Conservation (phyloP, 1,140 invertebrate genomes). For the Diabrotica undecimpunctata region DNA sequence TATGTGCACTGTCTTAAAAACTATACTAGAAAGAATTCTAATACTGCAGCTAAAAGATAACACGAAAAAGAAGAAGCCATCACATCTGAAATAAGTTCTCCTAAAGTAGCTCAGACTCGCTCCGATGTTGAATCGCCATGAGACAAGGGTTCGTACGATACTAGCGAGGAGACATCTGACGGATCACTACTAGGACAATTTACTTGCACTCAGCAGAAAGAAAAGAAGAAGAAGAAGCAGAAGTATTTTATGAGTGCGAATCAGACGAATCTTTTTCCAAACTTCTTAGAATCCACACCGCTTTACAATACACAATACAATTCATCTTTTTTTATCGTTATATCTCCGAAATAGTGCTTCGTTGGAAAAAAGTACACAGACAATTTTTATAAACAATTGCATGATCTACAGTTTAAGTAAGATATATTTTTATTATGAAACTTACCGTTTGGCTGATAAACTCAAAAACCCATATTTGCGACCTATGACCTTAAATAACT, state of each 20-base stretch:
- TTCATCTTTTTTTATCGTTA: not conserved
- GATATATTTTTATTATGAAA: not conserved
- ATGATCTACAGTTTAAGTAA: slow-evolving; percentile 1
- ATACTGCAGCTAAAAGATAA: slow-evolving; percentile 30
- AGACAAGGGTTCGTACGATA: too few relatives aligned
- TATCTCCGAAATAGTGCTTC: not conserved
- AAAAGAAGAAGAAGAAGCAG: not conserved
- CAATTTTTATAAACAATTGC: not conserved
- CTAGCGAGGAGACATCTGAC: not conserved
- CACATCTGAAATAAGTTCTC: slow-evolving; percentile 7
- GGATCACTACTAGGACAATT: not conserved
- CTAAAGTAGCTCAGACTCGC: not conserved
- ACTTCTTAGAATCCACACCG: not conserved
- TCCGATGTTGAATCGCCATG: too few relatives aligned
- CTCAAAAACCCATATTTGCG: not conserved
- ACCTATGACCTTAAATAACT: not conserved
- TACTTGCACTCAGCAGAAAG: not conserved
- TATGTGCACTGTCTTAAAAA: slow-evolving; percentile 26
- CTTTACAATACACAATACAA: not conserved
- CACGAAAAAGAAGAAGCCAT: slow-evolving; percentile 27
- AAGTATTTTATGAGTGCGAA: not conserved
- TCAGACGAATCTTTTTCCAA: not conserved
- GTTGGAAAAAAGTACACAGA: not conserved
- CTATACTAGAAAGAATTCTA: slow-evolving; percentile 27
- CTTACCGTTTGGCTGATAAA: not conserved